Conservation (phyloP, 2,888 invertebrate genomes). For the Agrotis exclamationis region DNA sequence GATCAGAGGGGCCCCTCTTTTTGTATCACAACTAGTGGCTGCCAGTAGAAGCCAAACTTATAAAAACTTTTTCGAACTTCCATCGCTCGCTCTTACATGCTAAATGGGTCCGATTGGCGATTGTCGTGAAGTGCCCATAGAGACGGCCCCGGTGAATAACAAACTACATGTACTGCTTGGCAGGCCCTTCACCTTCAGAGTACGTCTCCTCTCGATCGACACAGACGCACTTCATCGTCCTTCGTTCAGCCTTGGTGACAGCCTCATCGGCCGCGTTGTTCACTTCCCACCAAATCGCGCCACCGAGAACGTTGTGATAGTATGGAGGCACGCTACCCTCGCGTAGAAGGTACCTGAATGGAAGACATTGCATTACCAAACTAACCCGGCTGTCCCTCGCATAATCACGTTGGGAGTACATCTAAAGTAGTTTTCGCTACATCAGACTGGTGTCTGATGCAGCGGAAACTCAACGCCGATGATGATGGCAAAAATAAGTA, state of each 20-base stretch:
- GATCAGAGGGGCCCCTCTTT: too few relatives aligned
- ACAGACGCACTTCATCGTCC: conserved; percentile 80
- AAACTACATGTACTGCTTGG: not conserved
- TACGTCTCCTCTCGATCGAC: conserved; percentile 59
- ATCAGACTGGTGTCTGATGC: too few relatives aligned
- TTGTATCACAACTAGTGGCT: too few relatives aligned
- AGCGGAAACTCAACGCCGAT: not conserved
- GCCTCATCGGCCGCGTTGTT: conserved; percentile 78
- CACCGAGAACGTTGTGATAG: conserved; percentile 86
- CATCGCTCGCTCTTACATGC: too few relatives aligned
- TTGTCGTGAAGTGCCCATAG: too few relatives aligned
- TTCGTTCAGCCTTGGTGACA: conserved; percentile 73
- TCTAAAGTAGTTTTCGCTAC: too few relatives aligned
- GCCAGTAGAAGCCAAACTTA: too few relatives aligned
- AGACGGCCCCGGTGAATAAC: too few relatives aligned
- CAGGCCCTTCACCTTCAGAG: conserved; percentile 20
- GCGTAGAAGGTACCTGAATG: conserved; percentile 73
- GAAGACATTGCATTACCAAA: not conserved
- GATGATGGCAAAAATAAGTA: not conserved
- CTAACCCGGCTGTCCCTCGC: too few relatives aligned
- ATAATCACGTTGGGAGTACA: too few relatives aligned
- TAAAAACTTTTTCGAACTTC: too few relatives aligned
- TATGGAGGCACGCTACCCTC: conserved; percentile 85
- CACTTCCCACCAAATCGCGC: conserved; percentile 87
- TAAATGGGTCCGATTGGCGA: too few relatives aligned